A percentile compares a stretch with the other conserved stretches of the same genome.
Evolutionary conservation across 2,113 vertebrate genomes (phyloP).

Genomic region (Daubentonia madagascariensis): DNA sequence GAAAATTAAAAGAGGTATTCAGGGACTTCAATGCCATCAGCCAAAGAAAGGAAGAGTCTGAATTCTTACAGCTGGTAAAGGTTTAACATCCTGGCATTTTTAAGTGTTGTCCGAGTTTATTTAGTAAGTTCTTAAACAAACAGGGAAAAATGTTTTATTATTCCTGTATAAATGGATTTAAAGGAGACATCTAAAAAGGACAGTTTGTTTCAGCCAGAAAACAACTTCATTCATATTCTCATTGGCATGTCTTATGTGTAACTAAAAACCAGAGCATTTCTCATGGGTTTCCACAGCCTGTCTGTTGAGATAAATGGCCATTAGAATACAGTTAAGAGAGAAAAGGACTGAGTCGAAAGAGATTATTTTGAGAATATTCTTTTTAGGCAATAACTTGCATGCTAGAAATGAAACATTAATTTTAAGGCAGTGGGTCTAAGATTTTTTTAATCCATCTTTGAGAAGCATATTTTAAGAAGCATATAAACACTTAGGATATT

Average conservation of each 20-base stretch:
- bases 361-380: conserved; percentile 21
- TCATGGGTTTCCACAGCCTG: conserved; percentile 40
- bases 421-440: neutral
- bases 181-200: conserved; percentile 50
- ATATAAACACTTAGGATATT: conserved; percentile 37
- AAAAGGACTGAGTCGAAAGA: conserved; percentile 6
- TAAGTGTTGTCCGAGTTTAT: conserved; percentile 56
- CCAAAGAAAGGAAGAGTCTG: conserved; percentile 42
- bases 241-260: neutral
- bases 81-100: conserved; percentile 74
- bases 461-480: conserved; percentile 56
- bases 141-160: conserved; percentile 35
- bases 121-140: conserved; percentile 69
- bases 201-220: neutral
- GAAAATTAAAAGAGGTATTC: neutral
- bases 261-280: conserved; percentile 27
- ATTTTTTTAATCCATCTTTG: conserved; percentile 40
- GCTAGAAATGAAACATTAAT: conserved; percentile 42
- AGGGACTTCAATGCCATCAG: neutral
- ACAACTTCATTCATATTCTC: conserved; percentile 18
- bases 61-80: conserved; percentile 61
- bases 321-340: neutral
- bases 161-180: neutral
- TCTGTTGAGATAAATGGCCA: neutral
- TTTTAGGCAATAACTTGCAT: conserved; percentile 53